phyloP scores from a whole-genome alignment of 2,797 vertebrate genomes.

The Petrocephalus sullivani region DNA sequence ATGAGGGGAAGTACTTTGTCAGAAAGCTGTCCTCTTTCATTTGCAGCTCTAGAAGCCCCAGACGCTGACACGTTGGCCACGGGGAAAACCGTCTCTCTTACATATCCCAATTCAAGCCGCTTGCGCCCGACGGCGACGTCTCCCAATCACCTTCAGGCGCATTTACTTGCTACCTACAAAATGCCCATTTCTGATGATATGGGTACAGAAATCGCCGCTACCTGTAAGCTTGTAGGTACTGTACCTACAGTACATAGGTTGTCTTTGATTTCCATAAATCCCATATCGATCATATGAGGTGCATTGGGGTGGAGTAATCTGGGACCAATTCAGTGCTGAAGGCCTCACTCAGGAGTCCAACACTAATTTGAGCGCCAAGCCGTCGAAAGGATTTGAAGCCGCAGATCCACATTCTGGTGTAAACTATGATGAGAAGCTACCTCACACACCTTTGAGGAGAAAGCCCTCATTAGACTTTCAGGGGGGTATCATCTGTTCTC shows the following conservation, averaged over 20 bases:
- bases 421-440: not conserved
- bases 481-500: slow-evolving; percentile 14
- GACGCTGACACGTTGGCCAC: not conserved
- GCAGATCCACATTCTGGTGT: not conserved
- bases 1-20: not conserved
- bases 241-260: not conserved
- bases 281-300: not conserved
- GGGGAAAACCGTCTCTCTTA: not conserved
- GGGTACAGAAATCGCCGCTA: not conserved
- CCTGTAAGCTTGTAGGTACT: not conserved
- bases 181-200: not conserved
- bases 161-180: too few species aligned
- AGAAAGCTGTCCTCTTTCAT: not conserved
- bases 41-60: not conserved
- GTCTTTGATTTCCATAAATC: not conserved
- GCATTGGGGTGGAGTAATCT: not conserved
- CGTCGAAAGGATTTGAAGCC: not conserved
- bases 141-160: not conserved
- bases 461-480: not conserved
- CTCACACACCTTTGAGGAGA: slow-evolving; percentile 7
- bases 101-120: not conserved
- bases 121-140: not conserved
- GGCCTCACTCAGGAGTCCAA: not conserved
- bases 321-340: not conserved
- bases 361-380: not conserved